Evolutionary conservation across 2,113 vertebrate species (phyloP).

Genomic region (Opisthocomus hoazin): DNA sequence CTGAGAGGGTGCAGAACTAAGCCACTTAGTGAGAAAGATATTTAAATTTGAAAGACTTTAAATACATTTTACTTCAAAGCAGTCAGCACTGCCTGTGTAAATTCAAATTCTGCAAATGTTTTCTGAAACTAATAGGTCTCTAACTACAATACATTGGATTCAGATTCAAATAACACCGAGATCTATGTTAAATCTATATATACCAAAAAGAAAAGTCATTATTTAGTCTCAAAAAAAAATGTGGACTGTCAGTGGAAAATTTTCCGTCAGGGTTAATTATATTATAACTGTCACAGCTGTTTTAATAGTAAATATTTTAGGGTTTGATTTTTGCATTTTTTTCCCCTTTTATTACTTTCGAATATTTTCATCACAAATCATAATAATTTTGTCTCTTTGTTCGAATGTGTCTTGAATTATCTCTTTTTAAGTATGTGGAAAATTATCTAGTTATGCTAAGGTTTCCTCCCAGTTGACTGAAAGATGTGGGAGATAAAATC

Average conservation of each 20-base stretch:
- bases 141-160: not conserved
- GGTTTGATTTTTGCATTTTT: not conserved
- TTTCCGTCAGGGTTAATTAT: not conserved
- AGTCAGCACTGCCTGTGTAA: slow-evolving; percentile 39
- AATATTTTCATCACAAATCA: not conserved
- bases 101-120: slow-evolving; percentile 32
- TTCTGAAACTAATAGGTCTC: slow-evolving; percentile 25
- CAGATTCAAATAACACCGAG: not conserved
- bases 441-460: not conserved
- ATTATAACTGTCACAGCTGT: not conserved
- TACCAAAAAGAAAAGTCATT: not conserved
- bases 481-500: not conserved
- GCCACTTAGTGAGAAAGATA: slow-evolving; percentile 51
- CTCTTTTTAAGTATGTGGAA: not conserved
- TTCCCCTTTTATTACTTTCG: not conserved
- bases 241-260: not conserved
- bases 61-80: slow-evolving; percentile 66
- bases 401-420: not conserved
- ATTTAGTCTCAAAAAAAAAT: not conserved
- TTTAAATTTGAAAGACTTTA: slow-evolving; percentile 63
- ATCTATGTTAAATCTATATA: not conserved
- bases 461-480: not conserved
- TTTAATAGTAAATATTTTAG: not conserved
- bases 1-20: slow-evolving; percentile 21
- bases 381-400: not conserved